A percentile compares a stretch with the other conserved stretches of the same genome.
Evolutionary conservation across 30 jellyfish, hydroid and myxozoan genomes (phyloP).

Genomic region (Chironex yamaguchii): DNA sequence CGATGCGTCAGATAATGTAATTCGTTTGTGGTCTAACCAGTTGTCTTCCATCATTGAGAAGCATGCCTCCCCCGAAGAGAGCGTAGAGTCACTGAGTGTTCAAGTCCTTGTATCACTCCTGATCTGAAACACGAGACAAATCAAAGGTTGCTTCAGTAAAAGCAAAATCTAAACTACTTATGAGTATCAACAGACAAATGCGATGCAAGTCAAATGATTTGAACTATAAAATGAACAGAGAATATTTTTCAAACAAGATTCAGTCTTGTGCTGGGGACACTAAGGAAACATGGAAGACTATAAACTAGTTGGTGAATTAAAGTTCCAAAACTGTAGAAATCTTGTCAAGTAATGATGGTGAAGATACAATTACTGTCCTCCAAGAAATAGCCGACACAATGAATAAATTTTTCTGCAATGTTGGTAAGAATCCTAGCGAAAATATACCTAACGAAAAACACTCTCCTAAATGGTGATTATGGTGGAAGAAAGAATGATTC

Average conservation of each 20-base stretch:
- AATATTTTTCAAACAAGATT: neutral
- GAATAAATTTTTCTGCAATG: conserved; percentile 10
- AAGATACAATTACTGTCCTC: neutral
- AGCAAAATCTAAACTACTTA: neutral
- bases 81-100: conserved; percentile 24
- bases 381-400: neutral
- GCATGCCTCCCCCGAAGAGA: conserved; percentile 28
- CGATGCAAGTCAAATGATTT: neutral
- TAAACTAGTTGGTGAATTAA: neutral
- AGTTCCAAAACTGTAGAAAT: conserved; percentile 2
- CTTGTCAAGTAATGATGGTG: conserved; percentile 3
- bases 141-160: conserved; percentile 6
- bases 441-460: neutral
- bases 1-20: neutral
- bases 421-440: conserved; percentile 34
- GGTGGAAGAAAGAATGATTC: too few species aligned
- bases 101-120: conserved; percentile 31
- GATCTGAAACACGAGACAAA: conserved; percentile 25
- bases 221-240: neutral
- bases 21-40: conserved; percentile 27
- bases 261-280: neutral
- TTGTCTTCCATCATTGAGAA: conserved; percentile 5
- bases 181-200: conserved; percentile 14
- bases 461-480: too few species aligned
- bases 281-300: conserved; percentile 1